Conservation (phyloP, 1,140 invertebrate genomes). For the Dinothrombium tinctorium region DNA sequence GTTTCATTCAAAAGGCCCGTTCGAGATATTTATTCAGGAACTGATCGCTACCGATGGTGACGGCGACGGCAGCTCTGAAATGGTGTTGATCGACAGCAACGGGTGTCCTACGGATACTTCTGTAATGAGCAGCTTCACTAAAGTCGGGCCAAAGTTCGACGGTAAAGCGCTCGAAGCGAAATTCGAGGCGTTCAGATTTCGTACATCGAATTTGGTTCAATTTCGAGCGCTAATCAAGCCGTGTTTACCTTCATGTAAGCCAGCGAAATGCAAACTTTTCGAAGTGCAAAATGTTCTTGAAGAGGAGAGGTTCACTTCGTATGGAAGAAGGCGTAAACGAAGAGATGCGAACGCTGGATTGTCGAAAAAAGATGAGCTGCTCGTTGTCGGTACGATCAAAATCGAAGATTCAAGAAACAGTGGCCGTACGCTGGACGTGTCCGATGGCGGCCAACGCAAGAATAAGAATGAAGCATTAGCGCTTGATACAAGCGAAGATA, state of each 20-base stretch:
- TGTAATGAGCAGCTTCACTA: slow-evolving; percentile 28
- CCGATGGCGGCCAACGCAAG: too few species aligned
- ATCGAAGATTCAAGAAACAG: too few species aligned
- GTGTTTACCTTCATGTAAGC: slow-evolving; percentile 71
- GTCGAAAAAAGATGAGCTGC: slow-evolving; percentile 36
- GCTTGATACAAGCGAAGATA: too few species aligned
- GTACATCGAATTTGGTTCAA: slow-evolving; percentile 75
- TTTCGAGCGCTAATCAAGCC: slow-evolving; percentile 78
- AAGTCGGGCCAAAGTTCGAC: slow-evolving; percentile 25
- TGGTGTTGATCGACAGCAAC: slow-evolving; percentile 62
- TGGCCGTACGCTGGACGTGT: too few species aligned
- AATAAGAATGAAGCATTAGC: too few species aligned
- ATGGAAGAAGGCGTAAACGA: slow-evolving; percentile 33
- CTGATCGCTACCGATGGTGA: slow-evolving; percentile 84
- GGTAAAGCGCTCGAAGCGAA: slow-evolving; percentile 53
- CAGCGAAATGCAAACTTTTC: slow-evolving; percentile 19
- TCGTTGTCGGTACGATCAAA: slow-evolving; percentile 66
- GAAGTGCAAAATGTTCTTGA: slow-evolving; percentile 22
- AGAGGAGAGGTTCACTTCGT: slow-evolving; percentile 50
- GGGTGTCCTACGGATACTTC: slow-evolving; percentile 33
- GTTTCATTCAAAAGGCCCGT: too few species aligned
- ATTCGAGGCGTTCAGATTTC: slow-evolving; percentile 89
- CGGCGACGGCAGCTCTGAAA: slow-evolving; percentile 54
- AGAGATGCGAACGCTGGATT: slow-evolving; percentile 18
- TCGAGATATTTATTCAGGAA: slow-evolving; percentile 80